Evolutionary conservation across 2,797 vertebrate species (phyloP).

Genomic region (Gallinago solitaria): DNA sequence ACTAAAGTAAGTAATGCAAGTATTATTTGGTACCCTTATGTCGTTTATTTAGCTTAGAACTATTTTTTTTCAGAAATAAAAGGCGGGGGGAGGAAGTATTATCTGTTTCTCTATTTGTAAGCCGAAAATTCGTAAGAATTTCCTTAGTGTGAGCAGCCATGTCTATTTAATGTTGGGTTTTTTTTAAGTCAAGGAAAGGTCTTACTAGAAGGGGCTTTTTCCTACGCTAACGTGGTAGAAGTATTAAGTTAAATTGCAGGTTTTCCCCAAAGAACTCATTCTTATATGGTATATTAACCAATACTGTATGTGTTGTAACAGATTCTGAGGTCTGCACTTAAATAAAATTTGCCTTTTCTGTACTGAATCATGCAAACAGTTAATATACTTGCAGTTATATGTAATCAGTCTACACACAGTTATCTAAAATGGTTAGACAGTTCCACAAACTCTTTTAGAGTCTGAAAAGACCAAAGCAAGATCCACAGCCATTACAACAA

Average conservation of each 20-base stretch:
- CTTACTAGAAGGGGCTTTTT: neutral
- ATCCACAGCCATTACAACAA: neutral
- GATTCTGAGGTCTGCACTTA: neutral
- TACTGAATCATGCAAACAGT: neutral
- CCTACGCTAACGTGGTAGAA: neutral
- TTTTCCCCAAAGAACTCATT: neutral
- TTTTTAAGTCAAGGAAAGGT: neutral
- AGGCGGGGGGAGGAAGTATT: fast-evolving
- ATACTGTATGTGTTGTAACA: neutral
- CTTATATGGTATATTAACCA: neutral
- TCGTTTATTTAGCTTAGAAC: neutral
- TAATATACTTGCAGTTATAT: neutral
- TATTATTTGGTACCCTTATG: neutral
- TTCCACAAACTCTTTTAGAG: neutral
- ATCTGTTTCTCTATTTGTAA: neutral
- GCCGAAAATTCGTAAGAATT: neutral
- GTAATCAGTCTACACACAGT: neutral
- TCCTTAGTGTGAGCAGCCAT: neutral
- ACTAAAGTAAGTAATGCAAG: neutral
- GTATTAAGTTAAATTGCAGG: neutral
- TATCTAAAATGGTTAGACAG: neutral
- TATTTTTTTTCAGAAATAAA: neutral
- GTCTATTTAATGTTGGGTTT: too few species aligned
- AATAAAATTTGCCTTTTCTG: neutral
- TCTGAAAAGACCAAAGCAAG: neutral